Percentiles rank a stretch among this genome's conserved stretches.
Conservation (phyloP, 2,888 invertebrate species). For the Synanthedon vespiformis region DNA sequence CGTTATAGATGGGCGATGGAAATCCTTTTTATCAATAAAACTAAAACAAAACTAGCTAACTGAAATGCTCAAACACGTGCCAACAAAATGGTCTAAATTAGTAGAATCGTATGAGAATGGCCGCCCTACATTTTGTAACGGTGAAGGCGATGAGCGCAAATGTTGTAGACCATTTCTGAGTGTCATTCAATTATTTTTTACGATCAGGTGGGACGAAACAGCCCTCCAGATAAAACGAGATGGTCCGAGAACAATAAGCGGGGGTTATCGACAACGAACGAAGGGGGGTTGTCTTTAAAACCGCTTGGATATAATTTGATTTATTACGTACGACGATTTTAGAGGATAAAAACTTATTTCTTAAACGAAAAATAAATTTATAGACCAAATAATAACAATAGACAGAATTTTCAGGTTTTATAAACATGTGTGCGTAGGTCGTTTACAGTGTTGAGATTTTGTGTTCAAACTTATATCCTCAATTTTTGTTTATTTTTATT, state of each 20-base stretch:
- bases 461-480: no score
- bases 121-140: background rate
- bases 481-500: no score
- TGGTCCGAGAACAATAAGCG: slow-evolving; percentile 15
- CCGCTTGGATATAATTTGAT: no score
- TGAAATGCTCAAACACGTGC: no score
- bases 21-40: background rate
- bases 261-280: slow-evolving; percentile 3
- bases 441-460: no score
- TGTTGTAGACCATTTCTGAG: slow-evolving; percentile 31
- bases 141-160: slow-evolving; percentile 2
- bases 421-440: no score
- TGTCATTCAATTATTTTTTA: slow-evolving; percentile 66
- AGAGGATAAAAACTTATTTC: no score
- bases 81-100: background rate
- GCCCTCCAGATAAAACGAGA: slow-evolving; percentile 39
- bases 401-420: no score
- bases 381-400: no score
- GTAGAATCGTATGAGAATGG: background rate
- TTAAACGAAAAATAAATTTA: no score
- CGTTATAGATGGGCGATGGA: background rate
- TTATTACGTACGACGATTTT: no score
- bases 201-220: slow-evolving; percentile 54
- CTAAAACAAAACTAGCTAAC: no score
- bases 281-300: background rate